phyloP scores from a whole-genome alignment of 2,888 invertebrate species.

The Ischnura elegans region DNA sequence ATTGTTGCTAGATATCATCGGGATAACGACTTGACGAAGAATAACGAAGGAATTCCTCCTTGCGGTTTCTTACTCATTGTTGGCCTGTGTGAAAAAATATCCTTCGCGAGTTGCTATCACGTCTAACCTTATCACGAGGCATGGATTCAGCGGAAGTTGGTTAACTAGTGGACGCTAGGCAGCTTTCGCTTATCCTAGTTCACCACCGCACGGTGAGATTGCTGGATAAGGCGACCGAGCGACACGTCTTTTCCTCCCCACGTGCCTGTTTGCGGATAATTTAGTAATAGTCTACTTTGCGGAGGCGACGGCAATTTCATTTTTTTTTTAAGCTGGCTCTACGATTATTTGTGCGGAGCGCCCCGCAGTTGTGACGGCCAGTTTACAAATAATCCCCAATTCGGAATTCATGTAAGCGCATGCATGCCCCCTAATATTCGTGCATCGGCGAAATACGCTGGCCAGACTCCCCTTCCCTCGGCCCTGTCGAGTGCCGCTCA shows the following conservation, averaged over 20 bases:
- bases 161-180: background rate
- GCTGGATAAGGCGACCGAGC: background rate
- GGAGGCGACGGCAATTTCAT: background rate
- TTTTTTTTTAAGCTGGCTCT: background rate
- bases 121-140: background rate
- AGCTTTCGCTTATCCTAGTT: background rate
- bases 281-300: background rate
- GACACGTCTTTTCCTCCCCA: background rate
- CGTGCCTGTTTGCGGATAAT: background rate
- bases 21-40: too few relatives aligned
- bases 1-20: too few relatives aligned
- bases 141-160: background rate
- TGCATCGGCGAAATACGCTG: constrained; percentile 41
- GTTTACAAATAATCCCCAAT: constrained; percentile 5
- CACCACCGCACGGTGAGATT: background rate
- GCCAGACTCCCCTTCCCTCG: background rate
- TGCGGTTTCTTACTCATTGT: background rate
- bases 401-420: constrained; percentile 6
- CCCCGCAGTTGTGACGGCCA: background rate
- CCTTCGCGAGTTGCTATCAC: background rate
- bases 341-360: background rate
- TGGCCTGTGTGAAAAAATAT: background rate
- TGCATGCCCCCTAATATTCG: constrained; percentile 34
- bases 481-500: constrained; percentile 18
- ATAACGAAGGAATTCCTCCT: background rate